phyloP scores from a whole-genome alignment of 2,888 invertebrate species.

The Agrochola lota region DNA sequence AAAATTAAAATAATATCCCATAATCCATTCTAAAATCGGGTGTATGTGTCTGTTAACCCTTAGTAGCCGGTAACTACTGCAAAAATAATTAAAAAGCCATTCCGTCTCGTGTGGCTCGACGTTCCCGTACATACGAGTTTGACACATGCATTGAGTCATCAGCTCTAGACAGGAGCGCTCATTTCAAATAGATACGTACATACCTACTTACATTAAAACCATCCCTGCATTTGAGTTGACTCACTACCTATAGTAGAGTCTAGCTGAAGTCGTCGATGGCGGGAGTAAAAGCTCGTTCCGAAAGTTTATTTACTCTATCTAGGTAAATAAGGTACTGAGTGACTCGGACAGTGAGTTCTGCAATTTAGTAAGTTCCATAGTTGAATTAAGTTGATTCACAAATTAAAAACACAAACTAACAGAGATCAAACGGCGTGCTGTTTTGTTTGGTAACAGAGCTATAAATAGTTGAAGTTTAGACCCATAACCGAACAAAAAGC shows the following conservation, averaged over 20 bases:
- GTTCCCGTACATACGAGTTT: neutral
- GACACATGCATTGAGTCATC: slow-evolving; percentile 13
- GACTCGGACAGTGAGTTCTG: neutral
- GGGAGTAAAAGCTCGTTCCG: slow-evolving; percentile 16
- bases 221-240: slow-evolving; percentile 3
- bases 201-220: neutral
- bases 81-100: no score
- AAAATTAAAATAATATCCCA: neutral
- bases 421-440: slow-evolving; percentile 46
- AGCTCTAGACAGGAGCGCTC: slow-evolving; percentile 2
- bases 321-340: neutral
- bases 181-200: slow-evolving; percentile 10
- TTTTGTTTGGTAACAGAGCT: slow-evolving; percentile 72
- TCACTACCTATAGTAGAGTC: neutral
- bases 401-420: slow-evolving; percentile 10
- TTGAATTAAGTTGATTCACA: slow-evolving; percentile 5
- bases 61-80: no score
- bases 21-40: slow-evolving; percentile 5
- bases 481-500: slow-evolving; percentile 78
- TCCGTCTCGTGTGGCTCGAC: no score
- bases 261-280: neutral
- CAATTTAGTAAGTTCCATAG: neutral
- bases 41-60: neutral
- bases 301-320: slow-evolving; percentile 29
- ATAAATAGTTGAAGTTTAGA: slow-evolving; percentile 78